phyloP scores from a whole-genome alignment of 2,797 vertebrate genomes.

The Saxicola maurus region DNA sequence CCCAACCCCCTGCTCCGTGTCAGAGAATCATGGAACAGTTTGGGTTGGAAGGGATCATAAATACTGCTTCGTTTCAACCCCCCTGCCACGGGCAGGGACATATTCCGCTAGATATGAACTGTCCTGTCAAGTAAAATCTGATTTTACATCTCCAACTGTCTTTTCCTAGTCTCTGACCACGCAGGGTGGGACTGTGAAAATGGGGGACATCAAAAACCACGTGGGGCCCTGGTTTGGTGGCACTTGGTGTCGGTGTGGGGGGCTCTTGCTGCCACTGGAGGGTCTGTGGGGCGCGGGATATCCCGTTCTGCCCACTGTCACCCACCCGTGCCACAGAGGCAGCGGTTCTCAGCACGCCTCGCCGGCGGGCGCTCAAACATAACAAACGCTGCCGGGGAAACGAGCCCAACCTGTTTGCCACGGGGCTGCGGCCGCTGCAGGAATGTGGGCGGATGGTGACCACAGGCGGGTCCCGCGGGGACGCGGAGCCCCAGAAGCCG shows the following conservation, averaged over 20 bases:
- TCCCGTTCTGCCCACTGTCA: not conserved
- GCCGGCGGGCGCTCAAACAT: not conserved
- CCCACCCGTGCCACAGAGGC: not conserved
- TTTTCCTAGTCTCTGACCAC: not conserved
- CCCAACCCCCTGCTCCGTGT: rapidly evolving
- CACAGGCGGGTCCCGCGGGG: not conserved
- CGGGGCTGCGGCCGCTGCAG: not conserved
- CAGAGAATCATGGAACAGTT: not conserved
- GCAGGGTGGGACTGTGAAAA: not conserved
- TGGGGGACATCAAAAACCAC: not conserved
- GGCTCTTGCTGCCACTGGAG: rapidly evolving
- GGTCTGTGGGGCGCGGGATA: rapidly evolving
- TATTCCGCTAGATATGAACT: no score
- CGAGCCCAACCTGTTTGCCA: constrained; percentile 48
- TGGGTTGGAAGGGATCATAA: not conserved
- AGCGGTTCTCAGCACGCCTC: not conserved
- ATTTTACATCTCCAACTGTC: rapidly evolving
- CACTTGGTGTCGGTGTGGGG: rapidly evolving
- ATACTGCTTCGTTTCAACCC: not conserved
- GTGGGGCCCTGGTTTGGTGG: rapidly evolving
- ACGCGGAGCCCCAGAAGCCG: not conserved
- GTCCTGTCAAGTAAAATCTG: not conserved
- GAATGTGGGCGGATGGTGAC: constrained; percentile 19
- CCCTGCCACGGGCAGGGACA: not conserved
- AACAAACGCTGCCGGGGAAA: not conserved